Conservation (phyloP, 2,797 vertebrate genomes). For the Argya squamiceps region DNA sequence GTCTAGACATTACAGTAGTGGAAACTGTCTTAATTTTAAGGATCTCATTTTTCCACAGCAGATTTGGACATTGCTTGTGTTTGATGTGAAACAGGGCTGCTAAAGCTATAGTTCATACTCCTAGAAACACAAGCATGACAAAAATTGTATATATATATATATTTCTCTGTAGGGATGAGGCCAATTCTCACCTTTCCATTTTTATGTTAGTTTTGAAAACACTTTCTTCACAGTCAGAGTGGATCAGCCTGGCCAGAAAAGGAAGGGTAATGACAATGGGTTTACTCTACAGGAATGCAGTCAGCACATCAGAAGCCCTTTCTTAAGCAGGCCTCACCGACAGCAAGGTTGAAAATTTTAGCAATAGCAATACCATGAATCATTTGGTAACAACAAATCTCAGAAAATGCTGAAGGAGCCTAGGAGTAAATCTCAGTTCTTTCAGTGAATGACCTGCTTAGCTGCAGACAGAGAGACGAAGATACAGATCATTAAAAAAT, state of each 20-base stretch:
- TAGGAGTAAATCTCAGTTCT: not conserved
- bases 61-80: not conserved
- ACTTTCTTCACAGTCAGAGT: not conserved
- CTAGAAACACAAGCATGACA: not conserved
- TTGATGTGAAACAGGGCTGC: conserved; percentile 40
- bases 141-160: not conserved
- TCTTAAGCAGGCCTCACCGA: not conserved
- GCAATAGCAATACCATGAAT: not conserved
- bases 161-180: not conserved
- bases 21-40: conserved; percentile 21
- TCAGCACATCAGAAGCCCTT: not conserved
- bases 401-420: not conserved
- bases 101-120: not conserved
- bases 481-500: not conserved
- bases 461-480: not conserved
- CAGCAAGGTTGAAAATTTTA: conserved; percentile 2
- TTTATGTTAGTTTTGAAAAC: conserved; percentile 26
- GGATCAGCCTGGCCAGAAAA: not conserved
- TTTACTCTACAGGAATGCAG: conserved; percentile 15
- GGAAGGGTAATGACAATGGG: not conserved
- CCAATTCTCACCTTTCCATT: not conserved
- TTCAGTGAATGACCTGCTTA: not conserved
- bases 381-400: not conserved
- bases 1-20: conserved; percentile 53
- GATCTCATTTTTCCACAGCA: conserved; percentile 9